Percentiles rank a stretch among this genome's conserved stretches.
Conservation (phyloP, 2,113 vertebrate species). For the Atherinomorus stipes region DNA sequence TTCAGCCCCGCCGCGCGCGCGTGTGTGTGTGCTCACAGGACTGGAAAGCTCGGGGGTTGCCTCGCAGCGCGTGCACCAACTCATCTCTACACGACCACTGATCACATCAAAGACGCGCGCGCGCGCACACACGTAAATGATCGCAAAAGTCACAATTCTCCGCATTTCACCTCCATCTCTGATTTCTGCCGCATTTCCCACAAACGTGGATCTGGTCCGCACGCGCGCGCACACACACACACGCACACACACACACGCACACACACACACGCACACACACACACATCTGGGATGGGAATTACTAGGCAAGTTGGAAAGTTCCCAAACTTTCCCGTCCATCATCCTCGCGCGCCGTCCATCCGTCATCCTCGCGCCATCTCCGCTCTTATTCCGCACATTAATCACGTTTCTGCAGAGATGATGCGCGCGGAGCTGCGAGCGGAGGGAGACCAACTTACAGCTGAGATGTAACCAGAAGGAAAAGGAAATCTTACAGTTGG, state of each 20-base stretch:
- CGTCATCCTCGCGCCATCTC: background rate
- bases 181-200: background rate
- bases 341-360: conserved; percentile 1
- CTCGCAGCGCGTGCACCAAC: conserved; percentile 30
- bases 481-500: conserved; percentile 52
- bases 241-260: too few species aligned
- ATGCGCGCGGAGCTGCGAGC: background rate
- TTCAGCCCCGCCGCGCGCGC: conserved; percentile 1
- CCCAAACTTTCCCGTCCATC: conserved; percentile 62
- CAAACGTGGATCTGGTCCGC: too few species aligned
- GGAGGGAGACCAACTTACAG: conserved; percentile 38
- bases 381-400: conserved; percentile 2
- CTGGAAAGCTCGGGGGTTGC: conserved; percentile 41
- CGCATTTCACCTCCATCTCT: background rate
- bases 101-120: background rate
- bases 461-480: conserved; percentile 5
- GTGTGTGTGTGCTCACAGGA: conserved; percentile 11
- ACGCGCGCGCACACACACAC: too few species aligned
- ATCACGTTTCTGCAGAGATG: background rate
- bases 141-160: background rate
- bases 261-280: too few species aligned
- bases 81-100: conserved; percentile 29
- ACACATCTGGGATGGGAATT: background rate
- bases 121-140: background rate
- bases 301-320: conserved; percentile 57